Evolutionary conservation across 2,113 vertebrate species (phyloP).

Genomic region (Bubalus kerabau): DNA sequence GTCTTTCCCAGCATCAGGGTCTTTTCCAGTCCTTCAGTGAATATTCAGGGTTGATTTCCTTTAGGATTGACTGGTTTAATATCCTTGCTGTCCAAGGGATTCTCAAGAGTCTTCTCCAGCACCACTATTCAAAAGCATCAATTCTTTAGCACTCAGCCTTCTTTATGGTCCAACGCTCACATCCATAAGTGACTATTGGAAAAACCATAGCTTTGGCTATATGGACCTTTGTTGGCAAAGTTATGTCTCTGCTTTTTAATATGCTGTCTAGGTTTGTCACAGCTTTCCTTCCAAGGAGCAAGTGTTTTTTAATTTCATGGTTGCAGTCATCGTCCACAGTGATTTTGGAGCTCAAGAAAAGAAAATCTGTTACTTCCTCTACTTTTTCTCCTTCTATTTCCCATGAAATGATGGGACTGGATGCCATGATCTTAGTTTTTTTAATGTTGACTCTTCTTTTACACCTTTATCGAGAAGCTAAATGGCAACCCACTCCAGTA

Average conservation of each 20-base stretch:
- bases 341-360: background rate
- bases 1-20: background rate
- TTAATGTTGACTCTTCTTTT: background rate
- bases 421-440: background rate
- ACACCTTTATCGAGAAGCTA: background rate
- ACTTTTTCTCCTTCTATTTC: background rate
- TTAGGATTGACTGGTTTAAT: background rate
- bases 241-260: background rate
- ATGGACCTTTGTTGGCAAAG: background rate
- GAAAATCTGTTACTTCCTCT: background rate
- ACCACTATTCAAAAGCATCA: background rate
- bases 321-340: background rate
- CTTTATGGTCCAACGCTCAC: background rate
- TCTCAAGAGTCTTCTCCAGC: background rate
- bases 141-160: background rate
- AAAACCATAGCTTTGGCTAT: background rate
- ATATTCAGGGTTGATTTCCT: background rate
- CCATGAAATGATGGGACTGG: background rate
- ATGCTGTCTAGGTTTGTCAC: background rate
- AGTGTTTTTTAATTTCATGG: background rate
- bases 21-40: background rate
- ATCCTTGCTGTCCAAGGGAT: background rate
- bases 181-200: background rate
- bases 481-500: background rate
- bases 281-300: background rate